phyloP scores from a whole-genome alignment of 2,888 invertebrate genomes.

The Ormia ochracea region DNA sequence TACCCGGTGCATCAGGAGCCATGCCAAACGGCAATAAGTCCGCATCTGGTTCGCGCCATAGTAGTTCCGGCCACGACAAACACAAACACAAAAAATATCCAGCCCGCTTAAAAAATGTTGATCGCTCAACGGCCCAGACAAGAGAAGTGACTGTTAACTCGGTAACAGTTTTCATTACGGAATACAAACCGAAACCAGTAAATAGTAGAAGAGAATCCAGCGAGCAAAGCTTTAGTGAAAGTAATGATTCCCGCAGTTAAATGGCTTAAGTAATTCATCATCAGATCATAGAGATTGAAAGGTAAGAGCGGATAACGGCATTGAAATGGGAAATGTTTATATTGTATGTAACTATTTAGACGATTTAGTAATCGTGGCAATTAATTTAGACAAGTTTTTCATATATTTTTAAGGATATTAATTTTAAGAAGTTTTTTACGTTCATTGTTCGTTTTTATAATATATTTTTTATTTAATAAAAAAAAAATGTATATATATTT shows the following conservation, averaged over 20 bases:
- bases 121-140: constrained; percentile 93
- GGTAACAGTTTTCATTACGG: constrained; percentile 97
- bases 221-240: constrained; percentile 77
- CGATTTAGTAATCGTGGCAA: background rate
- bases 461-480: background rate
- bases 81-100: constrained; percentile 81
- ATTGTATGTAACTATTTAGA: constrained; percentile 14
- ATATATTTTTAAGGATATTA: constrained; percentile 16
- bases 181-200: constrained; percentile 88
- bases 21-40: constrained; percentile 77
- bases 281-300: background rate
- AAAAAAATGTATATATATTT: background rate
- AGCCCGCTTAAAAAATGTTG: constrained; percentile 93
- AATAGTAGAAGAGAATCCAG: constrained; percentile 76
- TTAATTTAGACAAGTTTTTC: constrained; percentile 38
- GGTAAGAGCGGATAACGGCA: constrained; percentile 13
- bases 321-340: constrained; percentile 6
- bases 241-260: constrained; percentile 77
- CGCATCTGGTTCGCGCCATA: constrained; percentile 73
- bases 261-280: too few species aligned
- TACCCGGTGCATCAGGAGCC: constrained; percentile 79
- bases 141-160: constrained; percentile 98
- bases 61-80: constrained; percentile 78
- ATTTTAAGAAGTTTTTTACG: background rate
- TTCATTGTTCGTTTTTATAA: background rate